Conservation (phyloP, 1,140 invertebrate species). For the Wasmannia auropunctata region DNA sequence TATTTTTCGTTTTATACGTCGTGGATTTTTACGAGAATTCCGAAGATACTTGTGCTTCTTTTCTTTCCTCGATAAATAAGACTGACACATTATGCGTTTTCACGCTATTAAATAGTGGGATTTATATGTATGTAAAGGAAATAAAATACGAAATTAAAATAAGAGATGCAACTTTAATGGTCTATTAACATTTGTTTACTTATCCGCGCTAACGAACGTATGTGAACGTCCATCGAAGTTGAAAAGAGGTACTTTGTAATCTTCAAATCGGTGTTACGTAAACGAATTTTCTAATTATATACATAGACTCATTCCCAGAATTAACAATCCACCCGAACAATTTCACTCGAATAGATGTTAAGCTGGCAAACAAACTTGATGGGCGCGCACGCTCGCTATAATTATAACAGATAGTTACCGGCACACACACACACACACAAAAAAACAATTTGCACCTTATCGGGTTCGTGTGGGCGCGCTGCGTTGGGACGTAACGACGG, state of each 20-base stretch:
- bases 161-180: neutral
- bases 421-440: too few relatives aligned
- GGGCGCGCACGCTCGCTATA: neutral
- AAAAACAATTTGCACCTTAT: conserved; percentile 69
- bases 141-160: conserved; percentile 3
- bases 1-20: neutral
- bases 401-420: conserved; percentile 30
- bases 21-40: neutral
- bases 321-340: conserved; percentile 9
- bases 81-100: neutral
- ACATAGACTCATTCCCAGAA: neutral
- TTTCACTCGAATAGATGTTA: neutral
- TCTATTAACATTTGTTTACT: neutral
- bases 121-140: neutral
- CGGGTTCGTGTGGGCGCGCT: neutral
- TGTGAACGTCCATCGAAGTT: neutral
- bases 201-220: conserved; percentile 6
- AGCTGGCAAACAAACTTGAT: conserved; percentile 17
- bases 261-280: neutral
- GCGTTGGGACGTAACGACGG: conserved; percentile 53
- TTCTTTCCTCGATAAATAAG: neutral
- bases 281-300: conserved; percentile 19
- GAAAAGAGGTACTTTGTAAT: neutral
- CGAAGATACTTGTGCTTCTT: neutral
- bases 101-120: neutral